Evolutionary conservation across 2,113 vertebrate genomes (phyloP), one percentile per base, ranked within the genome.

Genomic region (Ariopsis seemanni): DNA sequence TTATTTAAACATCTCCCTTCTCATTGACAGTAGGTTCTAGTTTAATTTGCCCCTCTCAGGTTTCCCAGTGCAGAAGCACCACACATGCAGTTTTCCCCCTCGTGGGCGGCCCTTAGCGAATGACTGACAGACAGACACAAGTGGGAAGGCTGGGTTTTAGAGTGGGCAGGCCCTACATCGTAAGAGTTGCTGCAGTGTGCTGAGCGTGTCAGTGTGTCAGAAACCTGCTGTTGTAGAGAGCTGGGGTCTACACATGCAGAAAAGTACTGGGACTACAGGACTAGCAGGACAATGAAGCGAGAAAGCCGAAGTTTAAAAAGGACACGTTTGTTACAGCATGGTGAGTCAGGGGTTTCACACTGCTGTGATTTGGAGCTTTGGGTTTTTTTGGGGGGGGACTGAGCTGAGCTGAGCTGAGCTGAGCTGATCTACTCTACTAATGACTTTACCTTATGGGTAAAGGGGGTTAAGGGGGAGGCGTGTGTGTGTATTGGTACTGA

Each of bases 121-220:
- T 91, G 90, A 90, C 58, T 91, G 91, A 83, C 89, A 62, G 87
- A 48, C 88, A 86, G 88, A 57, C 80, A 58, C 72, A 9, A 50
- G 27, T 72, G 27, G 34, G 86, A 67, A 82, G 55, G 87, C 72
- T 27, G 69, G 83, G 63, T 81, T 89, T 72, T 79, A 58, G 77
- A 88, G 89, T 84, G 90, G 95, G 95, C 80, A 91, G 93, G 85
- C 88, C 90, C 89, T 92, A 86, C 89, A 81, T 60, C 67, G 87
- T 85, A 87, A 83, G 63, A 72, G 67, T 63, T 88, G 90, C 83
- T 75, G 89, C 89, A 90, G 91, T 91, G 88, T 91, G 88, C 78
- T 87, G 84, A 88, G 74, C 86, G 79, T 92, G 80, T 90, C 92
- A 92, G 90, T 92, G 89, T 90, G 88, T 82, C 60, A 53, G 86